Base-by-base conservation (phyloP, 2,797 vertebrate genomes). In the Danionella dracula region DNA sequence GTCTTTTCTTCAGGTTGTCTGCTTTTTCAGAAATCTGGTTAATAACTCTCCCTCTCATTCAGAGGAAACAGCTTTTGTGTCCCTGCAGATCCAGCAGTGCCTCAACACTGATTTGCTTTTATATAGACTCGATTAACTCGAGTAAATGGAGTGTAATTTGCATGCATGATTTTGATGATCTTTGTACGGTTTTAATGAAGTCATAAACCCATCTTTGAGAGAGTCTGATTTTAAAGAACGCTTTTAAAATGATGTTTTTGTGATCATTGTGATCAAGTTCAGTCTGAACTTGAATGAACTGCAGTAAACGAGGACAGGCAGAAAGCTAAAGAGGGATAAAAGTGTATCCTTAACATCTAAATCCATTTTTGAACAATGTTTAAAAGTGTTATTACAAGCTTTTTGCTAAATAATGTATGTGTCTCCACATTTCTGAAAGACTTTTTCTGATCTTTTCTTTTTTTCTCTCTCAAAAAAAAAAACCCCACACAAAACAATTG, bases 121-220 rank as follows among this genome's bases (percentile, higher is more conserved):
- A 70, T 73, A 65, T 60, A 49, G 49, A 78, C 19, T 80, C 50
- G 54, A 62, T 75, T 69, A 20, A 68, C 63, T 11, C 2, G 62
- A 60, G 55, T 64, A 75, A 79, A 69, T 64, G 45, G 45, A 74
- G 57, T n/a, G 68, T 77, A 56, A 76, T 81, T 75, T 79, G 38
- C 71, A 46, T 75, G 71, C 74, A 65, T 73, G 60, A 35, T 45
- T 56, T 56, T 78, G 70, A 64, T 46, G 44, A 76, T 81, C 60
- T 76, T 75, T 65, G 56, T 72, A 72, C 38, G 76, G 19, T 78
- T 80, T 83, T 78, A 79, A 81, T 79, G 71, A 79, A 84, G 70
- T 78, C 67, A 68, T 74, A 77, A 77, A 71, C 80, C 74, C 62
- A n/a, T n/a, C n/a, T n/a, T n/a, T n/a, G n/a, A n/a, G n/a, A n/a